Base-by-base conservation (phyloP, 2,888 invertebrate genomes). In the Antitype chi region DNA sequence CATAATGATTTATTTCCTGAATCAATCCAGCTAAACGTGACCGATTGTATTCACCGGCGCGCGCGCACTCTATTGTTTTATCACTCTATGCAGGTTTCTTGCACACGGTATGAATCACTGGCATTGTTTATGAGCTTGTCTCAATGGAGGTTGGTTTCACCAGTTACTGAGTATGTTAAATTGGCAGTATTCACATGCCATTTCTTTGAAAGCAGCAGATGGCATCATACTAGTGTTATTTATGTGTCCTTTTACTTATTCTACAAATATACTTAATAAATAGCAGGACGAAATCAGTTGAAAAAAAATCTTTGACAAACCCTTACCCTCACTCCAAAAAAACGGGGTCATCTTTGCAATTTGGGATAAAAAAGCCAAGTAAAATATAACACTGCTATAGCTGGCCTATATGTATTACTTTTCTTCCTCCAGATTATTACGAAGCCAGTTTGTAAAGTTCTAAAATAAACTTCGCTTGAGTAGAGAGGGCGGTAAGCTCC, bases 51-150 rank as follows among this genome's bases (percentile, higher is more conserved):
- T 70, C 53, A 57, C 43, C 75, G 75, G 78, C 86, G 76, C 77
- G 63, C 49, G 81, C 75, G 70, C 71, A 73, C 25, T 49, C 74
- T 25, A 85, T 86, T 84, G 86, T 85, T 86, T 81, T 77, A 78
- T 78, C 74, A 79, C 79, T 73, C 63, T 55, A 79, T 76, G 74
- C 76, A 82, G 76, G 70, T 84, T 77, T 68, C 55, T 76, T 82
- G 78, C 82, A 71, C 49, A 66, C 28, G 13, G 49, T 49, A 80
- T 87, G 87, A 88, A 66, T 88, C 78, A 88, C 64, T 67, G 57
- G 63, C 70, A 72, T 80, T 85, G 75, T 70, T 53, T 74, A 75
- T 69, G 68, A 55, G 52, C 25, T 47, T 72, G 68, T 78, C 53
- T 63, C 76, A 85, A 47, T 57, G 32, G 62, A 57, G 53, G 32